Evolutionary conservation across 2,888 invertebrate genomes (phyloP), one percentile per base, ranked within the genome.

Genomic region (Galerucella nymphaeae): DNA sequence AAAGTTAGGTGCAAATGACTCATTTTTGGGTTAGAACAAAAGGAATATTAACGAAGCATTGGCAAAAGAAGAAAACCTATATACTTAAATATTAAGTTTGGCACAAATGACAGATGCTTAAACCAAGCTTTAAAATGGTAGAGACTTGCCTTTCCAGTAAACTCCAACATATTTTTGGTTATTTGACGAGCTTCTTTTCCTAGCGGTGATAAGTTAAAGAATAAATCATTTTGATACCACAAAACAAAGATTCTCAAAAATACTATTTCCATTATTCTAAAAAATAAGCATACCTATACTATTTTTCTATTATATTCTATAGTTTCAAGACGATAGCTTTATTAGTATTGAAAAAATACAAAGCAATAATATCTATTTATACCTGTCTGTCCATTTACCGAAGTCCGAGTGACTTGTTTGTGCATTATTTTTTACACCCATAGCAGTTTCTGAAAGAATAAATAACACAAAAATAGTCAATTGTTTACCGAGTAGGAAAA

Each of bases 381-480:
- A 82, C 82, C 73, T 81, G 66, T 82, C 81, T 23, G 73, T 69
- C 77, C 79, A 81, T 59, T 75, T 72, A 8, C 77, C 68, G 65
- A 91, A 92, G n/a, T 89, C 88, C 0, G 89, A 88, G 68, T 91
- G 88, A 0, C 87, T 86, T 59, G 88, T 87, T 80, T 90, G 90
- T 0, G 90, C 89, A 70, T 90, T 87, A 83, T 93, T 89, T 62
- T 88, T 87, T 72, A 90, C 88, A 0, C 93, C 93, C 93, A 94
- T 93, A 1, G 93, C 92, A 2, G 93, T 92, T 84, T 93, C 93
- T 91, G 72, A 58, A 80, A 80, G 62, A 45, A 45, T 45, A 45
- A 45, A 13, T 4, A 45, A 72, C 20, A 14, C 45, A 13, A 13
- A 30, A 3, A 23, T 2, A 3, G 23, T 23, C 1, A 1, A 23